A percentile compares a stretch with the other conserved stretches of the same genome.
These are phyloP conservation scores for Ceyx melanurus DNA, from an alignment of 2,113 vertebrate species.

Conservation along the genomic window DNA sequence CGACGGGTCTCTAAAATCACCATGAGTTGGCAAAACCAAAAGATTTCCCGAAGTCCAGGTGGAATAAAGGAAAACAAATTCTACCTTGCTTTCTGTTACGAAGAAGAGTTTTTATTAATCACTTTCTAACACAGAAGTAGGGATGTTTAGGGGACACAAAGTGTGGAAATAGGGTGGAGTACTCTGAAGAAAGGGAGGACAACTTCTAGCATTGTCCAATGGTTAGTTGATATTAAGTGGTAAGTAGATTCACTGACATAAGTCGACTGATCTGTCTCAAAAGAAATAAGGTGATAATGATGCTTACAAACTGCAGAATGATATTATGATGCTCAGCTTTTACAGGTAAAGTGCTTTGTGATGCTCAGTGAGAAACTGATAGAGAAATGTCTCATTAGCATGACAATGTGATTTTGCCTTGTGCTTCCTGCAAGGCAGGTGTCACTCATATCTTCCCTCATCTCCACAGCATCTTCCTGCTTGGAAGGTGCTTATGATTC, in stretches of 20 bases:
- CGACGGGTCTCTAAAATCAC: not conserved
- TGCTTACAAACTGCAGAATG: not conserved
- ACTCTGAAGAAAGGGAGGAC: not conserved
- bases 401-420: not conserved
- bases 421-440: not conserved
- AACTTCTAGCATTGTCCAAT: not conserved
- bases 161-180: not conserved
- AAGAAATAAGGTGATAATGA: not conserved
- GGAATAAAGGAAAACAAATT: not conserved
- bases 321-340: fast-evolving
- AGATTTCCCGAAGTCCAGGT: not conserved
- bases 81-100: not conserved
- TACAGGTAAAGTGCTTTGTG: not conserved
- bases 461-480: not conserved
- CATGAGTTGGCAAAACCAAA: not conserved
- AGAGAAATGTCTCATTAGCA: not conserved
- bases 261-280: not conserved
- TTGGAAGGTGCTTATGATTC: fast-evolving
- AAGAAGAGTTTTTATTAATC: not conserved
- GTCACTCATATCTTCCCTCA: not conserved
- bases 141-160: not conserved
- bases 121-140: not conserved
- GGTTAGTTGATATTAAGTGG: not conserved
- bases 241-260: not conserved
- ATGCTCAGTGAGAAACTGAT: not conserved